Percentiles rank a stretch among this genome's conserved stretches.
Conservation (phyloP, 2,797 vertebrate genomes). For the Oryzias dopingdopingensis region DNA sequence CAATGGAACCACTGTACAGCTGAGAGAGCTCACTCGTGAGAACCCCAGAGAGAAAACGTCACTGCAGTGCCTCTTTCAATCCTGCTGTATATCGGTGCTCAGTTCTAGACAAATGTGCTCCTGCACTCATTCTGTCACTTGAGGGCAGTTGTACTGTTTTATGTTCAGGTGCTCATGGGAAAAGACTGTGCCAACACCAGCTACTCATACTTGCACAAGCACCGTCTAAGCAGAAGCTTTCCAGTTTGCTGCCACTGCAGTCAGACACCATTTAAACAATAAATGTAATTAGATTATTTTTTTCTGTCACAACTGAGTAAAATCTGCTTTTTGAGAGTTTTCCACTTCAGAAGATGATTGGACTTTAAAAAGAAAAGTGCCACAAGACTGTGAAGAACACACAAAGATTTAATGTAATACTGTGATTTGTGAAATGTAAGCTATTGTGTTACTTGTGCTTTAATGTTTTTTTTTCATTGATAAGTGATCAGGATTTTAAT, state of each 20-base stretch:
- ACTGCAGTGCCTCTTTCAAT: constrained; percentile 40
- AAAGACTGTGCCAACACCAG: constrained; percentile 24
- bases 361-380: constrained; percentile 7
- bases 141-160: constrained; percentile 49
- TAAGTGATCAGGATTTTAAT: constrained; percentile 28
- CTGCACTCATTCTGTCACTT: constrained; percentile 62
- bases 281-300: constrained; percentile 38
- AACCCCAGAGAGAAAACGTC: constrained; percentile 47
- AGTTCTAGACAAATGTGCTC: constrained; percentile 46
- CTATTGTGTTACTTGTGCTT: too few species aligned
- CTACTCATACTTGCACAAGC: constrained; percentile 33
- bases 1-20: constrained; percentile 26
- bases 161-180: constrained; percentile 36
- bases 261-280: constrained; percentile 21
- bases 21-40: constrained; percentile 43
- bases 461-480: not conserved
- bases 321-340: constrained; percentile 31
- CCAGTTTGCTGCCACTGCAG: constrained; percentile 4
- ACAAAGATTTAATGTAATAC: too few species aligned
- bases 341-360: not conserved
- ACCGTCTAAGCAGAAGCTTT: constrained; percentile 10
- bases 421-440: too few species aligned
- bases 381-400: too few species aligned
- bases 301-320: constrained; percentile 28
- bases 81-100: constrained; percentile 46